Base-by-base conservation (phyloP, 1,140 invertebrate species). In the Drosophila leontia region DNA sequence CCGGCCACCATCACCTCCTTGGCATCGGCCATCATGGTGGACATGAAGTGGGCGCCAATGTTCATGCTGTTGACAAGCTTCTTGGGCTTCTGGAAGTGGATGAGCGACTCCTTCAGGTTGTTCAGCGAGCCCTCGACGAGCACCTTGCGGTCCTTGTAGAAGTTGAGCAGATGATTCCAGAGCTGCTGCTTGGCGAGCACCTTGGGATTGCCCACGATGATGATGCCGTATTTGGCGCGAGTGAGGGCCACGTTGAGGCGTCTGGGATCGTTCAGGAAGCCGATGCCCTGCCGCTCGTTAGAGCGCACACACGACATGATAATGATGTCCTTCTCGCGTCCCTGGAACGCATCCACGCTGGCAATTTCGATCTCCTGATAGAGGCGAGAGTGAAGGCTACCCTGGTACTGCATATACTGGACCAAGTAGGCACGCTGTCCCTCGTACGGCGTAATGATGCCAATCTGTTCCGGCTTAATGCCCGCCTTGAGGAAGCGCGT, bases 351-450 rank as follows among this genome's bases (percentile, higher is more conserved):
- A 93, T 99, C 99, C 11, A 99, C 99, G 93, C 98, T 99, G 0
- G 99, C 99, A 0, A 99, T 98, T 93, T 99, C 99, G 51, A 99
- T 99, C 92, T 99, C 99, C 93, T 99, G 97, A 93, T 99, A 99
- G 0, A 99, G 93, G 92, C 99, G 99, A 7, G 98, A 96, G 91
- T 99, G 98, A 9, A 99, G 93, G 4, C 98, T 97, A 7, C 99
- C 99, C 93, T 99, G 99, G 90, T 99, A 99, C 92, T 99, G 99
- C 98, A 99, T 99, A 84, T 99, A 99, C 87, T 99, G 98, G 0
- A 97, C 99, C 51, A 99, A 94, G 93, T 99, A 99, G 0, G 99
- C 98, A n/a, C 99, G 94, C 92, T 99, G 99, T 0, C 99, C 98
- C 93, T 99, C 99, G 80, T 99, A 99, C 0, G 99, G 99, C 0